These are phyloP conservation scores for Corythucha ciliata DNA, from an alignment of 2,888 invertebrate species.

Conservation along the genomic window DNA sequence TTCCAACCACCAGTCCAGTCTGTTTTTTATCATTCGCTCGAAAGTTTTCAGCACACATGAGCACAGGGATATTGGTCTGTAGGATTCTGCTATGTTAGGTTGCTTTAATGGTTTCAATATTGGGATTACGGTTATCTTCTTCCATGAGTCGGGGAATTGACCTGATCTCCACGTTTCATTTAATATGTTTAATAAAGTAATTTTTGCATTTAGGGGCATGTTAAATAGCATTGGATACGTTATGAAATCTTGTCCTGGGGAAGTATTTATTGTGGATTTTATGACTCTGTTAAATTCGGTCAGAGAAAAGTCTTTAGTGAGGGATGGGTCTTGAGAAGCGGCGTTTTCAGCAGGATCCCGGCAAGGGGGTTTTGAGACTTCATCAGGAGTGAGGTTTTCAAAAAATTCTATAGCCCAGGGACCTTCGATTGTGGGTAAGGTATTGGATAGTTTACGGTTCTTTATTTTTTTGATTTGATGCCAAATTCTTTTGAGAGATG, in stretches of 20 bases:
- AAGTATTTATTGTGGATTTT: background rate
- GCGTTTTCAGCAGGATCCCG: background rate
- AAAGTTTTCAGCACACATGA: slow-evolving; percentile 24
- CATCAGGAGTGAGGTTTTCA: background rate
- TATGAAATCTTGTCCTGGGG: slow-evolving; percentile 22
- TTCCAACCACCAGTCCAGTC: slow-evolving; percentile 26
- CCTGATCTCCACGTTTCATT: slow-evolving; percentile 10
- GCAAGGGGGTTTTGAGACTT: background rate
- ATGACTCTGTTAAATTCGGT: slow-evolving; percentile 10
- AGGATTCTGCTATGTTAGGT: slow-evolving; percentile 19
- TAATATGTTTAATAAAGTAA: slow-evolving; percentile 9
- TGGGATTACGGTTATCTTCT: slow-evolving; percentile 13
- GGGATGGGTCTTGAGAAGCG: too few species aligned
- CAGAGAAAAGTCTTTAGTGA: background rate
- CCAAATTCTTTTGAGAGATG: background rate
- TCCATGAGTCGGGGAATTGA: slow-evolving; percentile 14
- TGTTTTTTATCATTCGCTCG: slow-evolving; percentile 18
- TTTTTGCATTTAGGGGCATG: slow-evolving; percentile 9
- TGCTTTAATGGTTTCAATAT: slow-evolving; percentile 20
- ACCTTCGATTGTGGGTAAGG: background rate
- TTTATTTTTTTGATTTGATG: background rate
- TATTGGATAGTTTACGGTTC: background rate
- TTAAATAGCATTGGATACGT: slow-evolving; percentile 20
- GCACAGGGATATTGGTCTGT: slow-evolving; percentile 22
- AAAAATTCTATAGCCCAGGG: slow-evolving; percentile 1